Base-by-base conservation (phyloP, 23 tunicate genomes). In the Clavelina lepadiformis region DNA sequence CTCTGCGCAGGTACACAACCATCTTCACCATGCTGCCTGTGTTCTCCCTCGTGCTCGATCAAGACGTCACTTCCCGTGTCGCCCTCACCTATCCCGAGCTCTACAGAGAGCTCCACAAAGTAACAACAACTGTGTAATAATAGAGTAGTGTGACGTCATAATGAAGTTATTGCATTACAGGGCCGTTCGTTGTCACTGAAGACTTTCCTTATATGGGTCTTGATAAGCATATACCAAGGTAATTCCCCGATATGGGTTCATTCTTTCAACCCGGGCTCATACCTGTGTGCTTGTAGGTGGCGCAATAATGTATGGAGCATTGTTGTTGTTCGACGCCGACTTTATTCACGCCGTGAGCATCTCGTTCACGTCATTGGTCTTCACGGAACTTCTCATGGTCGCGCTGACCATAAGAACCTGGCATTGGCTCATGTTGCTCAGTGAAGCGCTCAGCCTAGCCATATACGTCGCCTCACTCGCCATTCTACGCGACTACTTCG, bases 21-120 rank as follows among this genome's bases (percentile, higher is more conserved):
- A 56, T 89, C 1, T 89, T 78, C 80, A 89, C 97, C 32, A 89
- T 89, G 97, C 76, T 89, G 63, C 97, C 97, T 28, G 97, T 89
- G 13, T 89, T 89, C 58, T 89, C 97, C 21, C 78, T 89, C 5
- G 97, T 89, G 3, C 83, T 89, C 21, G 97, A 89, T 67, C 89
- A 89, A 63, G 97, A 89, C 35, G 97, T 89, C 31, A 56, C 68
- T 0, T 31, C 81, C 0, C 60, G 60, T 44, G 69, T 75, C 3
- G 97, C 97, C 26, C 68, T 89, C 5, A 50, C 76, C 1, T 89
- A 46, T 70, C 97, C 97, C 1, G 97, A 89, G 46, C 55, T 89
- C n/a, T 89, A 89, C 55, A 47, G 71, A n/a, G 83, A 80, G 3
- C 60, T 89, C 23, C 81, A 68, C 34, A 89, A 89, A 83, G 97